Conservation (phyloP, 2,797 vertebrate genomes). For the Thamnophis elegans region DNA sequence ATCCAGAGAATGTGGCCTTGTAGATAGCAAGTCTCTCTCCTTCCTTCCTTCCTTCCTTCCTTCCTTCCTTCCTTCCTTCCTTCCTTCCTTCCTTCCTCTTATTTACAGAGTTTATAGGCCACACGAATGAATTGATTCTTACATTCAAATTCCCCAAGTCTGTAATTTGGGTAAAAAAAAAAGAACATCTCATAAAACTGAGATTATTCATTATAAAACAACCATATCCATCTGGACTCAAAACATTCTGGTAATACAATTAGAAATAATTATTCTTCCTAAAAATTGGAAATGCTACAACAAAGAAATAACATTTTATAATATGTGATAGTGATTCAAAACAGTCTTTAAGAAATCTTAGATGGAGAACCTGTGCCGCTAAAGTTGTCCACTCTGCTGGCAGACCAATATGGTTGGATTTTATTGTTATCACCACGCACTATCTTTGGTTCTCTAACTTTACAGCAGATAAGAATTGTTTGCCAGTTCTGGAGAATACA, state of each 20-base stretch:
- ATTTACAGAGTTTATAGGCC: neutral
- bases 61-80: no score
- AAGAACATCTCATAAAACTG: neutral
- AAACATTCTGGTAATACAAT: neutral
- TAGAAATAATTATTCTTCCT: neutral
- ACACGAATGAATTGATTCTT: neutral
- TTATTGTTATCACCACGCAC: neutral
- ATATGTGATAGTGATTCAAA: neutral
- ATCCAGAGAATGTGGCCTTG: neutral
- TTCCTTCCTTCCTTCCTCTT: neutral
- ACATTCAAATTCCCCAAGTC: neutral
- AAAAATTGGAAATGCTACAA: neutral
- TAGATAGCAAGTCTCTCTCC: neutral
- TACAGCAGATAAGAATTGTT: neutral
- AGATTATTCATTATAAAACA: neutral
- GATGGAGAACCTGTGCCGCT: neutral
- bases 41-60: no score
- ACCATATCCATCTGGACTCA: neutral
- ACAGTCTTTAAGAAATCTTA: neutral
- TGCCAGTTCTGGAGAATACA: neutral
- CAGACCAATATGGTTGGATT: neutral
- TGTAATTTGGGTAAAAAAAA: neutral
- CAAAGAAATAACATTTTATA: neutral
- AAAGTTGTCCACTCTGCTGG: neutral
- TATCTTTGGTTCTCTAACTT: neutral